Evolutionary conservation across 2,797 vertebrate genomes (phyloP).

Genomic region (Bovichtus diacanthus): DNA sequence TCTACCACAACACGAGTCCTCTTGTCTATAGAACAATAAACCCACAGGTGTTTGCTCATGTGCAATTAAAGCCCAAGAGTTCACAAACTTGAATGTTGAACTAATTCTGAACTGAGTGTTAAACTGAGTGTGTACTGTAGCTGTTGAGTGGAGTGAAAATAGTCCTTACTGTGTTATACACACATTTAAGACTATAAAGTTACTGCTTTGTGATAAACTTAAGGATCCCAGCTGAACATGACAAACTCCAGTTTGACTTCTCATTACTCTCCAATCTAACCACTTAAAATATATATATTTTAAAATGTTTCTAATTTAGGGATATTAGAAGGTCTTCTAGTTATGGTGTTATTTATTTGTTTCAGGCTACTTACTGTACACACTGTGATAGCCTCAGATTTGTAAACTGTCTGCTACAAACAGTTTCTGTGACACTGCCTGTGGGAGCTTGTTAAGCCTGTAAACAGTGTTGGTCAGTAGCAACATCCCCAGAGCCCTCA

Average conservation of each 20-base stretch:
- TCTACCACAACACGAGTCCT: background rate
- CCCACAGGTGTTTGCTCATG: conserved; percentile 18
- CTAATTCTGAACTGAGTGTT: background rate
- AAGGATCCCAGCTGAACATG: background rate
- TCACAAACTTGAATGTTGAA: background rate
- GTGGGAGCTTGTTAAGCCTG: background rate
- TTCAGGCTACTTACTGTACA: background rate
- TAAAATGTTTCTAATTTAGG: too few relatives aligned
- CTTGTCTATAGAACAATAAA: background rate
- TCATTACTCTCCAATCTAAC: background rate
- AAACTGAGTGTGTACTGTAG: background rate
- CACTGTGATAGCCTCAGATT: too few relatives aligned
- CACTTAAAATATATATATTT: background rate
- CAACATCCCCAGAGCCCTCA: background rate
- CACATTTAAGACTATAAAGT: too few relatives aligned
- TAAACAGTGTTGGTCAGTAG: background rate
- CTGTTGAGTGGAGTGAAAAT: background rate
- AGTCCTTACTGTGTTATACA: background rate
- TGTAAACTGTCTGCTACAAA: too few relatives aligned
- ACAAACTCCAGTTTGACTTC: background rate
- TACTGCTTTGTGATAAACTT: too few relatives aligned
- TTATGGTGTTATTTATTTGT: background rate
- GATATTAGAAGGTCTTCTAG: background rate
- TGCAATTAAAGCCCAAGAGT: background rate
- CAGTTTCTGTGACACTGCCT: background rate